Evolutionary conservation across 2,797 vertebrate species (phyloP).

Genomic region (Siniperca undulata): DNA sequence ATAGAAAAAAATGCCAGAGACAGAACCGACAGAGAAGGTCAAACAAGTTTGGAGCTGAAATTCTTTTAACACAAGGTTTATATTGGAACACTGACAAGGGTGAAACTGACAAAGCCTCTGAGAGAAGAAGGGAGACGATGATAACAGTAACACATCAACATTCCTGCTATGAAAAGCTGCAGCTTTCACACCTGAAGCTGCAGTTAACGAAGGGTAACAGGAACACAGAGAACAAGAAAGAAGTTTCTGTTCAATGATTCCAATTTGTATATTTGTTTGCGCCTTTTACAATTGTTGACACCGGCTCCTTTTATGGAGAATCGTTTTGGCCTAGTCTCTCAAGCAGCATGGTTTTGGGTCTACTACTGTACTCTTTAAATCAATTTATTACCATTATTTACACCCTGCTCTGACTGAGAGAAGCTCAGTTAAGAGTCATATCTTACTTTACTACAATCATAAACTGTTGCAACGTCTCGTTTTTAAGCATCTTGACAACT

Average conservation of each 20-base stretch:
- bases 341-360: background rate
- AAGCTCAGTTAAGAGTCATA: background rate
- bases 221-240: background rate
- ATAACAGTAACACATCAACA: conserved; percentile 19
- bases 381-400: background rate
- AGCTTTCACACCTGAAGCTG: background rate
- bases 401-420: background rate
- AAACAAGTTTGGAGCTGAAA: conserved; percentile 23
- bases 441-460: background rate
- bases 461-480: background rate
- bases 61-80: conserved; percentile 31
- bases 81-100: background rate
- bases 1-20: background rate
- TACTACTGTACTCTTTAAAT: background rate
- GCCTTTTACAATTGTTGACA: background rate
- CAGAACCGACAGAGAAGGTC: conserved; percentile 26
- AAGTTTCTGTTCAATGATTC: background rate
- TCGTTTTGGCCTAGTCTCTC: background rate
- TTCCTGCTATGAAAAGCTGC: conserved; percentile 15
- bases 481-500: background rate
- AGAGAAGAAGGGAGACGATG: conserved; percentile 10
- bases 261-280: background rate
- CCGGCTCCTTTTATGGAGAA: background rate
- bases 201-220: background rate
- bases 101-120: conserved; percentile 26